Evolutionary conservation across 2,797 vertebrate species (phyloP).

Genomic region (Amblyopsis hoosieri): DNA sequence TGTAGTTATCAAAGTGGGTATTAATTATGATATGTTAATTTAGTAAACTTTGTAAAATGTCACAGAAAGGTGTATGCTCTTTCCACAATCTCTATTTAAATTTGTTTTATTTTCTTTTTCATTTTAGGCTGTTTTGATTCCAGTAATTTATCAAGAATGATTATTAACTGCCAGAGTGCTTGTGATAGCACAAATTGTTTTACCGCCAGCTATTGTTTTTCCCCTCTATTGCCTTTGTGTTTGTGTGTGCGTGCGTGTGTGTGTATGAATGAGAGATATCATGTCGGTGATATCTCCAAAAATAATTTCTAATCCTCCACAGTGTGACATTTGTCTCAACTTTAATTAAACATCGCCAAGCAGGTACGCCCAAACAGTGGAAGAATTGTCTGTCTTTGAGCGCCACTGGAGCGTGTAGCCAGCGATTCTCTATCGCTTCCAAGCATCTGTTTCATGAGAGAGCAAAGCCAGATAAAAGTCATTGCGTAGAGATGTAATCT

Average conservation of each 20-base stretch:
- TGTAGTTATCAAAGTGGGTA: neutral
- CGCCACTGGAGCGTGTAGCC: constrained; percentile 12
- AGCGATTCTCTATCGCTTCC: constrained; percentile 13
- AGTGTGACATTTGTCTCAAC: constrained; percentile 48
- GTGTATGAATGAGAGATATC: constrained; percentile 26
- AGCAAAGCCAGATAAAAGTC: neutral
- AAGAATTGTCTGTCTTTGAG: constrained; percentile 21
- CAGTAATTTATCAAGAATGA: constrained; percentile 52
- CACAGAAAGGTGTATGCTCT: constrained; percentile 4
- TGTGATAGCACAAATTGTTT: constrained; percentile 40
- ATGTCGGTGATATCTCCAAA: constrained; percentile 27
- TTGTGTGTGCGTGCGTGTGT: constrained; percentile 3
- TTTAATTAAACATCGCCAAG: constrained; percentile 52
- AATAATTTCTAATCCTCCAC: constrained; percentile 33
- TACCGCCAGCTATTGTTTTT: constrained; percentile 24
- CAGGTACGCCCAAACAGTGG: constrained; percentile 19
- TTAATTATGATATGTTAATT: constrained; percentile 40
- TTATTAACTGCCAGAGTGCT: constrained; percentile 47
- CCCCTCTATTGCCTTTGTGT: constrained; percentile 12
- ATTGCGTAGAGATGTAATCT: neutral
- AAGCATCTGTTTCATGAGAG: constrained; percentile 18
- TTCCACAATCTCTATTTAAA: constrained; percentile 26
- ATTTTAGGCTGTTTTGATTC: constrained; percentile 44
- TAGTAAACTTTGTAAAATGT: constrained; percentile 38
- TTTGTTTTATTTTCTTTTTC: constrained; percentile 37